These are phyloP conservation scores for Galerucella nymphaeae DNA, from an alignment of 2,888 invertebrate species.

Conservation along the genomic window DNA sequence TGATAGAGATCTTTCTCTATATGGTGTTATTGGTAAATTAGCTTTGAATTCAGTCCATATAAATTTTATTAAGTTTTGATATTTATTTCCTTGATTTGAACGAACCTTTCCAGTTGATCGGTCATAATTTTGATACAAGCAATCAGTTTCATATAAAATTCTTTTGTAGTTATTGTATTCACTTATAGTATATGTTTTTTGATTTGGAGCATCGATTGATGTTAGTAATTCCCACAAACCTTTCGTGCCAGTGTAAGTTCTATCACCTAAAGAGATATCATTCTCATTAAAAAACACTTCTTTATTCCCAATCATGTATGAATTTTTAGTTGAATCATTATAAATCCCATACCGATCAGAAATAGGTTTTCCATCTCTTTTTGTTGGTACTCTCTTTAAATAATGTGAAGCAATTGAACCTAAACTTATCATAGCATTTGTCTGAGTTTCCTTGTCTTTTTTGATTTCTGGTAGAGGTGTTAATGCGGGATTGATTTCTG, in stretches of 20 bases:
- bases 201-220: constrained; percentile 19
- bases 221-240: constrained; percentile 18
- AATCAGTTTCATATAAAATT: constrained; percentile 14
- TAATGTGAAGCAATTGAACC: constrained; percentile 13
- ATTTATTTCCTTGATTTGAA: constrained; percentile 16
- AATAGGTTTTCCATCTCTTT: constrained; percentile 4
- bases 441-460: constrained; percentile 12
- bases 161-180: too few relatives aligned
- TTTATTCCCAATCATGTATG: constrained; percentile 17
- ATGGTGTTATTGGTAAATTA: constrained; percentile 8
- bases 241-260: background rate
- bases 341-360: constrained; percentile 14
- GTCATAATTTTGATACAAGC: constrained; percentile 22
- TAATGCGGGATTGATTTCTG: too few relatives aligned
- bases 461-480: constrained; percentile 15
- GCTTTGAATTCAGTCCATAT: constrained; percentile 18
- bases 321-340: constrained; percentile 13
- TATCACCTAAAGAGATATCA: constrained; percentile 16
- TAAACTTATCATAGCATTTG: constrained; percentile 17
- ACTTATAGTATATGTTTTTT: constrained; percentile 6
- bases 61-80: constrained; percentile 19
- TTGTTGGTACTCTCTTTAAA: constrained; percentile 20
- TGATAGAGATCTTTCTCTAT: background rate
- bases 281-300: constrained; percentile 6
- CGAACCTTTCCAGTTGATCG: constrained; percentile 14